A percentile compares a stretch with the other conserved stretches of the same genome.
These are phyloP conservation scores for Diceros bicornis DNA, from an alignment of 2,797 vertebrate species.

Conservation along the genomic window DNA sequence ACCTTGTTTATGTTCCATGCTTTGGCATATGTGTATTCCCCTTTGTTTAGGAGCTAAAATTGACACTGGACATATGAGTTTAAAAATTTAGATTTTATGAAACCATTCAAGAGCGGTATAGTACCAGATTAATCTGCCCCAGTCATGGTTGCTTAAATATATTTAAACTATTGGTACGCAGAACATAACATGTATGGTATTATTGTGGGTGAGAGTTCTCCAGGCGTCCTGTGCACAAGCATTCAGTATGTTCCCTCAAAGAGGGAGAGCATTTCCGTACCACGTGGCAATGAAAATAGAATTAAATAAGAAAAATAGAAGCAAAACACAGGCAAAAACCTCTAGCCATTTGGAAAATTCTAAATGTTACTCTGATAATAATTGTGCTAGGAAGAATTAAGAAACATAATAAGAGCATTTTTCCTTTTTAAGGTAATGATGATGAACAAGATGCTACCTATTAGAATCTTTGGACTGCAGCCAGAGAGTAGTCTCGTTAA, in stretches of 20 bases:
- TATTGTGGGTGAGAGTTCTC: no score
- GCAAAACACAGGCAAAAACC: background rate
- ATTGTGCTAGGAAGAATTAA: background rate
- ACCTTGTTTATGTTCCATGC: accelerated
- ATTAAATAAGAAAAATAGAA: background rate
- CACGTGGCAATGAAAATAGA: background rate
- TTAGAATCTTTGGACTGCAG: background rate
- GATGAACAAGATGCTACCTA: background rate
- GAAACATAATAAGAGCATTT: background rate
- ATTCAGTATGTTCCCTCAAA: background rate
- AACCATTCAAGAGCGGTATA: background rate
- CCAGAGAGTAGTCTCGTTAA: background rate
- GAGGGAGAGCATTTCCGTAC: accelerated
- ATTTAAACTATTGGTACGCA: background rate
- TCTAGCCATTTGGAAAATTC: background rate
- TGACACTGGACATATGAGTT: background rate
- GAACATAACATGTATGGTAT: accelerated
- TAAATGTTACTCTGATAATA: background rate
- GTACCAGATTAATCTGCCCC: background rate
- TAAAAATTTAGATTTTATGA: background rate
- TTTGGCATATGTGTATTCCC: background rate
- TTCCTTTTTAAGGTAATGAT: background rate
- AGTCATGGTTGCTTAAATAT: background rate
- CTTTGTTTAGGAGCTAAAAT: background rate
- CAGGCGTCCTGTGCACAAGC: background rate